Base-by-base conservation (phyloP, 2,888 invertebrate genomes). In the Coenonympha glycerion region DNA sequence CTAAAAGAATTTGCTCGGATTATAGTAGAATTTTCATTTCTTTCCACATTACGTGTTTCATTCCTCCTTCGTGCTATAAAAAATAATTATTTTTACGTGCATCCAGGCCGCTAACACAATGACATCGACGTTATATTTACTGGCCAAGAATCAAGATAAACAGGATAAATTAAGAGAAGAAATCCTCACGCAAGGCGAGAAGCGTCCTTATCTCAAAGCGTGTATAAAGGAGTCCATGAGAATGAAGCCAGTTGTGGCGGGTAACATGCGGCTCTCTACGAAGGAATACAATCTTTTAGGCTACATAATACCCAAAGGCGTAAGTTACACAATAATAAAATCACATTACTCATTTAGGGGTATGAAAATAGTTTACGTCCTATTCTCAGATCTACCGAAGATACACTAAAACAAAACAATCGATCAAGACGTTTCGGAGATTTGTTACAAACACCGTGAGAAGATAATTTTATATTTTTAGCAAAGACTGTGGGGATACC, bases 191-290 rank as follows among this genome's bases (percentile, higher is more conserved):
- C 69, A 61, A 4, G 26, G 62, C 1, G 69, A 66, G 1, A 78
- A 49, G 69, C 76, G 89, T 56, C 85, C 89, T 0, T 94, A 92
- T 63, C 67, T 94, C 13, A 90, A 88, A 56, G 93, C 93, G 0
- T 92, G 91, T 59, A 87, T 94, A 37, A 94, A 93, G 66, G 94
- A 94, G 73, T 85, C 91, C 0, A 69, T 92, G 54, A 87, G 93
- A 61, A 58, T 91, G 15, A 83, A 88, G 63, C 91, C 92, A 0
- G 88, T 91, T 1, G 87, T 89, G 0, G 68, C 88, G n/a, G 92
- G 89, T 0, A 90, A 88, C 53, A 62, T 89, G 13, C 82, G 92
- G 49, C 73, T 72, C 44, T 79, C 90, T 34, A 71, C 75, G 0
- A 82, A 86, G 26, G 90, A 92, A 54, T 79, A 90, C 3, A 83